Percentiles rank a stretch among this genome's conserved stretches.
These are phyloP conservation scores for Prunella fulvescens DNA, from an alignment of 2,113 vertebrate species.

Conservation along the genomic window DNA sequence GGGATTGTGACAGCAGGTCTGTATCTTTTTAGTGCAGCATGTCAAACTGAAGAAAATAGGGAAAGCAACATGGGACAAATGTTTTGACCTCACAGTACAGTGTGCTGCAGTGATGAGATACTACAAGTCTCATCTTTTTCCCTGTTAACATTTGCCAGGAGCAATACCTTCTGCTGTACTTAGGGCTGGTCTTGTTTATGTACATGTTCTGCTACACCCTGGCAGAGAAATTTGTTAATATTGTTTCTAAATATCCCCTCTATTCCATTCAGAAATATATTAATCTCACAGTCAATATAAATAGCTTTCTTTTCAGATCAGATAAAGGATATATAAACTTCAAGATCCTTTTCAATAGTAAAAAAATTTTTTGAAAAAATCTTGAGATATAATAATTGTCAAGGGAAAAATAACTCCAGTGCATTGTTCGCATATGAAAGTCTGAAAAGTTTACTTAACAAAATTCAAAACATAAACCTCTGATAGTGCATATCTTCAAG, in stretches of 20 bases:
- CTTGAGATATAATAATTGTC: background rate
- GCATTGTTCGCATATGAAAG: background rate
- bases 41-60: conserved; percentile 28
- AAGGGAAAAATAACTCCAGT: background rate
- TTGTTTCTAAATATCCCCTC: background rate
- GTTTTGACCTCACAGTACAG: background rate
- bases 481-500: background rate
- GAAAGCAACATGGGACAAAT: conserved; percentile 35
- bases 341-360: background rate
- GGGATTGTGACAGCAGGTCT: conserved; percentile 30
- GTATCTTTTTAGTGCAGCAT: background rate
- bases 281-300: background rate
- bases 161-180: conserved; percentile 1
- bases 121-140: background rate
- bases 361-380: background rate
- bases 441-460: background rate
- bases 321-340: background rate
- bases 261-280: background rate
- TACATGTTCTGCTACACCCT: background rate
- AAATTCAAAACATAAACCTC: background rate
- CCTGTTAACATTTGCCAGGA: background rate
- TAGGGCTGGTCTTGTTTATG: background rate
- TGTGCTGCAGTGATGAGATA: background rate
- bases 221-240: background rate
- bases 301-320: background rate